Evolutionary conservation across 1,140 invertebrate species (phyloP), one percentile per base, ranked within the genome.

Genomic region (Drosophila subobscura): DNA sequence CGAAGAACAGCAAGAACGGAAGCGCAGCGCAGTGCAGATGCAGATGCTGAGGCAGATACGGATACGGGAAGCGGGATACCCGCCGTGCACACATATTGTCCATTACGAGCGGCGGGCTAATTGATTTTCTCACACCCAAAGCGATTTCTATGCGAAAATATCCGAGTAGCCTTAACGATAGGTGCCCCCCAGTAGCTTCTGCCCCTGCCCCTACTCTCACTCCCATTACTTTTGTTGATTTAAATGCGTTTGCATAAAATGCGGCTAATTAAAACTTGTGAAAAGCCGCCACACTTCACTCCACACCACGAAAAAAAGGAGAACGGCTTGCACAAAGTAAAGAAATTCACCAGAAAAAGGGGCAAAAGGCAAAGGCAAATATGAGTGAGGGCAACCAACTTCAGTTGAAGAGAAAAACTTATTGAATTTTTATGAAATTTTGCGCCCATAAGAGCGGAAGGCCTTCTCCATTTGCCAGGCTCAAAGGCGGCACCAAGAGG

Each of bases 251-350:
- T 74, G 81, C 81, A 86, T 86, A 86, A 86, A 86, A 88, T 83
- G 72, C 81, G 81, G 72, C 77, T 85, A 85, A 86, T 85, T 85
- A 85, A 85, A 86, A 85, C 77, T 85, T 85, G 67, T 85, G 57
- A 80, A 74, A 41, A 23, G 61, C 44, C 46, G 16, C 16, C 16
- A 20, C 61, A 52, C 50, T 37, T 10, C 33, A 12, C 4, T 4
- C 22, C 2, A 50, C 45, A 5, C 3, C 42, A 45, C 29, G 54
- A 49, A 57, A 50, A 49, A 8, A 22, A 10, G 6, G 45, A 58
- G 65, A 72, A 50, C 25, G 51, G 66, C 56, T 68, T 49, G 47
- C 20, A 44, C 33, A 33, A 68, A 55, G 50, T 25, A 23, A 23
- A 45, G 64, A 44, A 67, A 68, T 56, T 25, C 51, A 42, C 50